Evolutionary conservation across 2,888 invertebrate species (phyloP), one percentile per base, ranked within the genome.

Genomic region (Acronicta aceris): DNA sequence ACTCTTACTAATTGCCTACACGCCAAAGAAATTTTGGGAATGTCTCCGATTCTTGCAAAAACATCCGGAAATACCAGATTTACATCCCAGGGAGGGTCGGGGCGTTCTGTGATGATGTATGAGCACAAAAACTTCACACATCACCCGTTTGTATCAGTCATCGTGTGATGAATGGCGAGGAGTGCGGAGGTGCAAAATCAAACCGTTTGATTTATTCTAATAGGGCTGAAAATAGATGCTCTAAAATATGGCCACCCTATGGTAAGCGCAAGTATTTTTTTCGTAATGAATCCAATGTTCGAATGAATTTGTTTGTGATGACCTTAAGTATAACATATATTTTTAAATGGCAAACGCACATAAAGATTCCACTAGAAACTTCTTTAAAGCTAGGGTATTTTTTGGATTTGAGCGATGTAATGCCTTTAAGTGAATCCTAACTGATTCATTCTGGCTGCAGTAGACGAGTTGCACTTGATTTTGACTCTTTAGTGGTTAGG

Each of bases 101-200:
- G 89, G 90, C 83, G 89, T 81, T 86, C 73, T 86, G 84, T 88
- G 87, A 85, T 89, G 90, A 90, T 88, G 63, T 76, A 90, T 80
- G 80, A 64, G 9, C 55, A 69, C 81, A 89, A 90, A 89, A 90
- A 89, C 83, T 67, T 61, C 21, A 42, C 69, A 70, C 71, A 75
- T 64, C 77, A 79, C 58, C 75, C 78, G 68, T 82, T 83, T 82
- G 86, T 85, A 79, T 42, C 81, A 87, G 90, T 89, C 90, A 71
- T 74, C 83, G 51, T 12, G 51, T 91, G 89, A 92, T 90, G 68
- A 71, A 91, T 88, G 81, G 60, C 52, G 17, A 12, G 27, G 55
- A 73, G 85, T 70, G 69, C 69, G 72, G 81, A 89, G 85, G 85
- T 88, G 86, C 87, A 83, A 86, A 81, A 87, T 86, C 62, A 71